Conservation (phyloP, 2,888 invertebrate genomes). For the Oligia fasciuncula region DNA sequence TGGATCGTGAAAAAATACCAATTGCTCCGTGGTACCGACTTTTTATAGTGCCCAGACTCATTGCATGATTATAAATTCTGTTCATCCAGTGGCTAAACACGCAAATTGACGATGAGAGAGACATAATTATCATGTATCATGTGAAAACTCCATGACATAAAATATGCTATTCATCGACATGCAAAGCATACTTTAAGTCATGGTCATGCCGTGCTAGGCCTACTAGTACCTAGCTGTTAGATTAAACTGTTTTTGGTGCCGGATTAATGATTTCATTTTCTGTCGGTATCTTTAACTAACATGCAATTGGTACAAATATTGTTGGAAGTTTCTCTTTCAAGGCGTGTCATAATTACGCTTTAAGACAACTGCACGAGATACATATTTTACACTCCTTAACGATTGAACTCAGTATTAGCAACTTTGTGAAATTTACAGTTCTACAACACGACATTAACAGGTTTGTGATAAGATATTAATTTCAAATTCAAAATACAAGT, state of each 20-base stretch:
- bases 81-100: not conserved
- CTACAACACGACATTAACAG: slow-evolving; percentile 43
- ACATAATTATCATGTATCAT: not conserved
- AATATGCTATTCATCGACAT: not conserved
- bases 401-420: slow-evolving; percentile 33
- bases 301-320: slow-evolving; percentile 28
- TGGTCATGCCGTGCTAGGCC: not conserved
- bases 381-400: slow-evolving; percentile 49
- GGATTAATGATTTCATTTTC: slow-evolving; percentile 28
- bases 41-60: not conserved
- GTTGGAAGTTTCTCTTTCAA: slow-evolving; percentile 40
- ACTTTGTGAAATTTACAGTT: slow-evolving; percentile 44
- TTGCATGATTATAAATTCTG: not conserved
- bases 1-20: not conserved
- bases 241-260: not conserved
- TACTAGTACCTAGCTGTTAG: not conserved
- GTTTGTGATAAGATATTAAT: slow-evolving; percentile 46
- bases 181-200: not conserved
- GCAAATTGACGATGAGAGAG: not conserved
- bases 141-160: not conserved
- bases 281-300: not conserved
- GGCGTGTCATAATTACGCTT: slow-evolving; percentile 39
- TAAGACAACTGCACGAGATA: slow-evolving; percentile 49
- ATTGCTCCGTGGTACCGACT: too few species aligned
- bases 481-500: slow-evolving; percentile 51